These are phyloP conservation scores for Prunella strophiata DNA, from an alignment of 2,797 vertebrate species.

Conservation along the genomic window DNA sequence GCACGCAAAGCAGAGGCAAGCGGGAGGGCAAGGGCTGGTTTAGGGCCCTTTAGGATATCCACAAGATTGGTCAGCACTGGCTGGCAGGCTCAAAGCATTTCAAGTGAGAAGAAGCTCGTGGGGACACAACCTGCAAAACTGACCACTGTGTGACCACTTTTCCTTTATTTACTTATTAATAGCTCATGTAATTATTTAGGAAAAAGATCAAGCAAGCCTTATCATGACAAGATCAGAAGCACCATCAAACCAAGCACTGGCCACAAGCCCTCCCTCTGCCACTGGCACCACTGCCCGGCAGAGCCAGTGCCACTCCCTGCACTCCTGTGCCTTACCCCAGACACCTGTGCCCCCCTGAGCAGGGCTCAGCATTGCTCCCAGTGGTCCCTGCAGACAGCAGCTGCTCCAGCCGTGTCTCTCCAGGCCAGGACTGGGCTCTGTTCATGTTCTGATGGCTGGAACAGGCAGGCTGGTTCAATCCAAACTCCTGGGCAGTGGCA, in stretches of 20 bases:
- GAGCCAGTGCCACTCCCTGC: background rate
- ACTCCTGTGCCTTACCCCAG: background rate
- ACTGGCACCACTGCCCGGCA: background rate
- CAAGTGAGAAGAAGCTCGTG: background rate
- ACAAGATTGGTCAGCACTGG: background rate
- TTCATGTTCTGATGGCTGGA: accelerated
- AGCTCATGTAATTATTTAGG: background rate
- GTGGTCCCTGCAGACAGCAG: background rate
- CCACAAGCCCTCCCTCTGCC: accelerated
- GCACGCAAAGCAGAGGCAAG: background rate
- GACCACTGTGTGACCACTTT: accelerated
- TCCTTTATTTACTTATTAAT: background rate
- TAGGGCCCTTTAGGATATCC: background rate
- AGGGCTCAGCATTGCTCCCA: background rate
- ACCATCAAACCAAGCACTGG: background rate
- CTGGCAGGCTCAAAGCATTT: background rate
- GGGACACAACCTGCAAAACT: background rate
- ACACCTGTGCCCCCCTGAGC: background rate
- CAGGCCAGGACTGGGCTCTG: background rate
- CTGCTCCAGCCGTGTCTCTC: background rate
- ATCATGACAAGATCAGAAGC: background rate
- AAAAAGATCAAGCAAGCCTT: background rate
- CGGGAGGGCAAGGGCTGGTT: background rate
- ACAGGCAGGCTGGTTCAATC: background rate
- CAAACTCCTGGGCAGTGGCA: background rate